phyloP scores from a whole-genome alignment of 2,888 invertebrate species.

The Drosophila mimica region DNA sequence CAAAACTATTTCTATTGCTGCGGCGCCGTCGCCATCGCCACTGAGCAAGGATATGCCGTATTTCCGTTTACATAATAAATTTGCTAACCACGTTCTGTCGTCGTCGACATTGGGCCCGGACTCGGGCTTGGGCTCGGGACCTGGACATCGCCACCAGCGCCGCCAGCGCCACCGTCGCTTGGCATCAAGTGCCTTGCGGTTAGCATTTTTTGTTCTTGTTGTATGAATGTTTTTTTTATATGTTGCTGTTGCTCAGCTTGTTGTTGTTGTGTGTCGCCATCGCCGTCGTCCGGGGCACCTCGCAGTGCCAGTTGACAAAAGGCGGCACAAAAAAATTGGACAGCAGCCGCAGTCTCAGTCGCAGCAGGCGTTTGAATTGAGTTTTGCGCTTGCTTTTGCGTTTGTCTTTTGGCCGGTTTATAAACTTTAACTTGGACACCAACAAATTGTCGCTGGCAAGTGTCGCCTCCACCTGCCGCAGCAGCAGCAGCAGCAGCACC shows the following conservation, averaged over 20 bases:
- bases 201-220: conserved; percentile 28
- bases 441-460: conserved; percentile 50
- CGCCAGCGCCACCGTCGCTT: conserved; percentile 61
- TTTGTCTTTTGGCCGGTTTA: conserved; percentile 45
- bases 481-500: conserved; percentile 17
- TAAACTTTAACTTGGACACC: conserved; percentile 65
- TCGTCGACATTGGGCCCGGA: conserved; percentile 43
- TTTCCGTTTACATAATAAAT: conserved; percentile 81
- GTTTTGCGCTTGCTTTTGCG: conserved; percentile 27
- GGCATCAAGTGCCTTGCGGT: conserved; percentile 78
- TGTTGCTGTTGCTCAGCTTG: conserved; percentile 26
- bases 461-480: conserved; percentile 58
- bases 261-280: conserved; percentile 22
- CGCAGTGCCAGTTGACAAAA: conserved; percentile 60
- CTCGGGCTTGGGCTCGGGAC: conserved; percentile 4
- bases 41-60: conserved; percentile 81
- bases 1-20: conserved; percentile 81
- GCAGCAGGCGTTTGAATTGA: conserved; percentile 63
- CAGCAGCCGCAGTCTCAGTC: conserved; percentile 60
- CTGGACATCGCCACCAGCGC: conserved; percentile 27
- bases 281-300: conserved; percentile 40
- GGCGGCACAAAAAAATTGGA: conserved; percentile 48
- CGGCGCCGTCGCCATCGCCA: conserved; percentile 69
- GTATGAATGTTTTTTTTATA: conserved; percentile 9
- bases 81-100: conserved; percentile 81